A percentile compares a stretch with the other conserved stretches of the same genome.
Evolutionary conservation across 2,113 vertebrate genomes (phyloP).

Genomic region (Zootoca vivipara): DNA sequence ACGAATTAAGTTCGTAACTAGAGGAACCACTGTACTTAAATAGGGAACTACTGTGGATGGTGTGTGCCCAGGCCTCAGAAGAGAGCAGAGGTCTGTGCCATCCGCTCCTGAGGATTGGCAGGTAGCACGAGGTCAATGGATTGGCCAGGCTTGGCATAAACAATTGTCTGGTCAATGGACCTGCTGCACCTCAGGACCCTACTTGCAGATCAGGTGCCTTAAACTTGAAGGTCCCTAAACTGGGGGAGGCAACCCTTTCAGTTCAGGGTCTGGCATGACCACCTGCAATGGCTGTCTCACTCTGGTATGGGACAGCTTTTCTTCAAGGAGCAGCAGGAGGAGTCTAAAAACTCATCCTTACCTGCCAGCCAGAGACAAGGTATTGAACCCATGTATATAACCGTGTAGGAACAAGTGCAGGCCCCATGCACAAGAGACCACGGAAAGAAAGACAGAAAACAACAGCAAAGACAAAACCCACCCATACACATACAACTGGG

Average conservation of each 20-base stretch:
- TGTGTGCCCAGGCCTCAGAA: no score
- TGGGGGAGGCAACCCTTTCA: neutral
- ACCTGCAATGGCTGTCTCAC: no score
- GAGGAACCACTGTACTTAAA: no score
- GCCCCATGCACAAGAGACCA: neutral
- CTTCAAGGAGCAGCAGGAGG: neutral
- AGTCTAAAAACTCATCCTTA: neutral
- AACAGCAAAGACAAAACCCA: constrained; percentile 16
- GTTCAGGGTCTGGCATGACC: neutral
- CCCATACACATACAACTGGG: neutral
- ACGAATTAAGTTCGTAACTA: no score
- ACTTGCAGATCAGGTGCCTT: neutral
- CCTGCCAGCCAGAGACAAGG: neutral
- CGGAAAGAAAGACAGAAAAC: constrained; percentile 8
- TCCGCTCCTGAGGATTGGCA: no score
- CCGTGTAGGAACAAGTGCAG: neutral
- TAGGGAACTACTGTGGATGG: neutral
- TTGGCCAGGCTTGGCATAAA: no score
- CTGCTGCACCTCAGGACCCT: neutral
- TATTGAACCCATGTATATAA: neutral
- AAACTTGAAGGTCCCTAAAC: neutral
- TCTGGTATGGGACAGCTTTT: neutral
- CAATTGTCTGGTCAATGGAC: neutral
- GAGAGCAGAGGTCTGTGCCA: no score
- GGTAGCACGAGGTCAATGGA: no score